Evolutionary conservation across 2,888 invertebrate genomes (phyloP), one percentile per base, ranked within the genome.

Genomic region (Pyrrhia umbra): DNA sequence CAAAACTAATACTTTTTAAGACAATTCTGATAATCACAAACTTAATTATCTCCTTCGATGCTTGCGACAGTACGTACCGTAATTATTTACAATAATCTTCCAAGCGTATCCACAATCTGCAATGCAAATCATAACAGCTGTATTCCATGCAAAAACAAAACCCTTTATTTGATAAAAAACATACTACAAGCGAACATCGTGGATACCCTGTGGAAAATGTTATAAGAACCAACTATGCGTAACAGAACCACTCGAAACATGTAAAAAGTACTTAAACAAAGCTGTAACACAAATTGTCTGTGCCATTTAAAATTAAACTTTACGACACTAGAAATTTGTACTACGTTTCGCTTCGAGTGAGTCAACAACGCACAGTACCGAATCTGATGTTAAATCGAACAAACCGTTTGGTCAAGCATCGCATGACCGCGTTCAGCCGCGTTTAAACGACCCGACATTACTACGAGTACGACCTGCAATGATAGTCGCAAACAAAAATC

Each of bases 401-500:
- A 92, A 92, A 93, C 92, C 92, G 87, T 88, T 85, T 87, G 91
- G 90, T 91, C 92, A 92, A 90, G 90, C 89, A 86, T 89, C 88
- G 89, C 86, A 88, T 88, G 90, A 91, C 91, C 91, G 86, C 89
- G 79, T 82, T 75, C 80, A 80, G 80, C 80, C 88, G 85, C 88
- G 82, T 83, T 80, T 85, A 81, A 65, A 79, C 82, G 85, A 88
- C 85, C 87, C 90, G 86, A 89, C 85, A 79, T 83, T 88, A 88
- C 86, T 87, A 89, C 82, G 88, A 82, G 86, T 85, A 87, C 88
- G 88, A 93, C 93, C 93, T 93, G 93, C 79, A 93, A 93, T 90
- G 89, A 92, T 88, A 92, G 90, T 87, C 88, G 92, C 90, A 90
- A 80, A 80, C 85, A 89, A 88, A 88, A 83, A 81, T 82, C 84